Conservation (phyloP, 1,140 invertebrate genomes). For the Pachypeltis micranthus region DNA sequence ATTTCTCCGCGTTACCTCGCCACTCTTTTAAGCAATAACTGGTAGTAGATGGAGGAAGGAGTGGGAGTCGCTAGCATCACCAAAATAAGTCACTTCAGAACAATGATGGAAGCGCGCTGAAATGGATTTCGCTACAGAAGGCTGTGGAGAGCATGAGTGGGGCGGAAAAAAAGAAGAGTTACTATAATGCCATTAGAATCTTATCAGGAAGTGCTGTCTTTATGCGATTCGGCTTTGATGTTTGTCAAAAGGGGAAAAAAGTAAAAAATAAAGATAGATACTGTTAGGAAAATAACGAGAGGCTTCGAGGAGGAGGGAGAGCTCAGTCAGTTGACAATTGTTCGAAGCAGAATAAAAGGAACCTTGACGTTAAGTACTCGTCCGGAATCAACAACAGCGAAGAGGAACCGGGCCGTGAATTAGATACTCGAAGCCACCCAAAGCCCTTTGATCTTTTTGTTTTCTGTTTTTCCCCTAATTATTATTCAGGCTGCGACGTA, state of each 20-base stretch:
- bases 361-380: not conserved
- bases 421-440: not conserved
- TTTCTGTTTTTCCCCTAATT: not conserved
- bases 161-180: not conserved
- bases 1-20: too few species aligned
- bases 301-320: not conserved
- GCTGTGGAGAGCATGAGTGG: too few species aligned
- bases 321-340: not conserved
- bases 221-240: not conserved
- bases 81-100: too few species aligned
- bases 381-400: constrained; percentile 2
- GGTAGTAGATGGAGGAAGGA: too few species aligned
- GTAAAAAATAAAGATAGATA: not conserved
- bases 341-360: not conserved
- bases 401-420: not conserved
- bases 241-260: not conserved
- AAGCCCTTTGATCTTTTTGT: constrained; percentile 2
- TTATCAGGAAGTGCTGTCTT: constrained; percentile 8
- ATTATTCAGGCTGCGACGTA: not conserved
- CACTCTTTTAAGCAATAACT: too few species aligned
- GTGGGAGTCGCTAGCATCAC: too few species aligned
- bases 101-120: too few species aligned
- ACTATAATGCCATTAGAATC: constrained; percentile 3
- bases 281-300: constrained; percentile 5
- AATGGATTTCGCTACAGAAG: too few species aligned